A percentile compares a stretch with the other conserved stretches of the same genome.
phyloP scores from a whole-genome alignment of 1,140 invertebrate species.

The Danaus melanippus region DNA sequence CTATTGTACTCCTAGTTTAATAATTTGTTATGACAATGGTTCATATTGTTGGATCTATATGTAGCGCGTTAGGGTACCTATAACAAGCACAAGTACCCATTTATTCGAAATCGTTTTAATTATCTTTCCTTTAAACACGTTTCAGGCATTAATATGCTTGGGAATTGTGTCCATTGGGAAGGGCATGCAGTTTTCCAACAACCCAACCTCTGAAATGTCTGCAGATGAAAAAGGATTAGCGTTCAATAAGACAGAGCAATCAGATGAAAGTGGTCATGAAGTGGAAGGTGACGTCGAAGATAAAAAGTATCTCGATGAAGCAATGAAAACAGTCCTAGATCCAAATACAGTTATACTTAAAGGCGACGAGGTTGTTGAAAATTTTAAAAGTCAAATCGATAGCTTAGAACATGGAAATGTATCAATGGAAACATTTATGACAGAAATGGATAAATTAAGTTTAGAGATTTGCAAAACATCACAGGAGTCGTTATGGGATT shows the following conservation, averaged over 20 bases:
- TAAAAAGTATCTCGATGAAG: conserved; percentile 55
- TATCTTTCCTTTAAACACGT: conserved; percentile 10
- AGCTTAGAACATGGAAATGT: conserved; percentile 48
- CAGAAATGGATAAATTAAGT: conserved; percentile 59
- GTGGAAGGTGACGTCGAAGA: conserved; percentile 49
- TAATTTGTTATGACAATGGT: too few species aligned
- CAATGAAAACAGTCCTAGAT: conserved; percentile 53
- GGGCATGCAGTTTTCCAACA: conserved; percentile 39
- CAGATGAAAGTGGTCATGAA: conserved; percentile 55
- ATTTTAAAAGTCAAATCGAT: conserved; percentile 47
- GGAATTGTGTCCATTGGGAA: conserved; percentile 20
- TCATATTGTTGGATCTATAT: too few species aligned
- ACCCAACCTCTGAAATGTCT: conserved; percentile 59
- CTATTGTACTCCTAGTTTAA: too few species aligned
- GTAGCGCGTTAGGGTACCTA: too few species aligned
- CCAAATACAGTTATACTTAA: conserved; percentile 43
- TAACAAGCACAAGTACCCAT: too few species aligned
- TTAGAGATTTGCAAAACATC: conserved; percentile 62
- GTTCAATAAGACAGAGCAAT: conserved; percentile 48
- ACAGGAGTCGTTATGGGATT: conserved; percentile 56
- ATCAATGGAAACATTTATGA: conserved; percentile 50
- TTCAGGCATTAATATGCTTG: conserved; percentile 36
- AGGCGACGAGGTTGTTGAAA: conserved; percentile 38
- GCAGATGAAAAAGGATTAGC: conserved; percentile 45
- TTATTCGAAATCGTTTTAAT: too few species aligned